A percentile compares a stretch with the other conserved stretches of the same genome.
These are phyloP conservation scores for Athene cunicularia DNA, from an alignment of 2,113 vertebrate genomes.

Conservation along the genomic window DNA sequence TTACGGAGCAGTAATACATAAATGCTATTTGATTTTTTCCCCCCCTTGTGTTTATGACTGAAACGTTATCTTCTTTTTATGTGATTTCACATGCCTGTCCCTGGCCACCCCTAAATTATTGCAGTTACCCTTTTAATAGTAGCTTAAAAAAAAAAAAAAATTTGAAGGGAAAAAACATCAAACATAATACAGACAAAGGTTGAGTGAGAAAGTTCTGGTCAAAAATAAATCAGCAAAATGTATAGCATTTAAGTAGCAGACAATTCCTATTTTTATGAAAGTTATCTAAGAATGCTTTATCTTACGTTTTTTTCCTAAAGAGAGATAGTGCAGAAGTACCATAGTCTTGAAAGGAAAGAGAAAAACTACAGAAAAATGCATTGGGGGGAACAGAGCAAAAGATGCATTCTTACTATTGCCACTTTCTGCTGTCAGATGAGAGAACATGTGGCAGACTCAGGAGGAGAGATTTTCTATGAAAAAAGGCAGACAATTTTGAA, in stretches of 20 bases:
- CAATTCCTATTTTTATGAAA: neutral
- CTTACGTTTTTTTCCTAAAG: neutral
- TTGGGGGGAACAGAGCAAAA: neutral
- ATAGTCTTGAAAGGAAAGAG: neutral
- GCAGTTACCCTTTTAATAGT: neutral
- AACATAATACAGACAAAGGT: neutral
- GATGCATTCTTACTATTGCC: neutral
- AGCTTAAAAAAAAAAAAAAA: neutral
- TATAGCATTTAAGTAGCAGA: neutral
- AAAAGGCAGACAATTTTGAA: constrained; percentile 2
- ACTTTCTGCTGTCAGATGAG: neutral
- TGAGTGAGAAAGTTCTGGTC: neutral
- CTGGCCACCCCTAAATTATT: neutral
- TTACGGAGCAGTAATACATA: neutral
- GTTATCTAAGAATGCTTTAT: neutral
- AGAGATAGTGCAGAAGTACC: neutral
- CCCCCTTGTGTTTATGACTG: neutral
- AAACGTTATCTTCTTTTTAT: neutral
- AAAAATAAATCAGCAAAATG: neutral
- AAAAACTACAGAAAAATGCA: neutral
- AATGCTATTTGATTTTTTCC: neutral
- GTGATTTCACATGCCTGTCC: neutral
- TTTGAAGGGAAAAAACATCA: neutral
- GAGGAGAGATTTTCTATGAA: constrained; percentile 5
- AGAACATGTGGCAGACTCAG: neutral